Evolutionary conservation across 2,888 invertebrate species (phyloP).

Genomic region (Bruchidius siliquastri): DNA sequence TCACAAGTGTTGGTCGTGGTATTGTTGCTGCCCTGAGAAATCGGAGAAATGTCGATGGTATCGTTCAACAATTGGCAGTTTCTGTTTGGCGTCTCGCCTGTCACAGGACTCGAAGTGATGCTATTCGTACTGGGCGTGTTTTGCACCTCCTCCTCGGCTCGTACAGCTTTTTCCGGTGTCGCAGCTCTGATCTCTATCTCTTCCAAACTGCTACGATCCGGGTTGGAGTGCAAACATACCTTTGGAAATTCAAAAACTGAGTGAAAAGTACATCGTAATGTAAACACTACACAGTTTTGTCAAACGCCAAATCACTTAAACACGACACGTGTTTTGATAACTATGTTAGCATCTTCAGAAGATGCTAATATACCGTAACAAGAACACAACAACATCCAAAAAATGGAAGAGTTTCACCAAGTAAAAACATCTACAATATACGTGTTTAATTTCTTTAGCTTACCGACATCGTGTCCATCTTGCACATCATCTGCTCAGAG

Average conservation of each 20-base stretch:
- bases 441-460: not conserved
- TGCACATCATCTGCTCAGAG: conserved; percentile 31
- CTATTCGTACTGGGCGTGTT: conserved; percentile 8
- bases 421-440: not conserved
- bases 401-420: too few species aligned
- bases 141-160: not conserved
- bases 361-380: too few species aligned
- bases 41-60: conserved; percentile 59
- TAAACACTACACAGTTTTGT: too few species aligned
- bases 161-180: not conserved
- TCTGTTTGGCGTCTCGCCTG: conserved; percentile 38
- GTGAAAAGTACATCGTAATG: too few species aligned
- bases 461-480: conserved; percentile 33
- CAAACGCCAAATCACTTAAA: too few species aligned
- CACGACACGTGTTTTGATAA: too few species aligned
- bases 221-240: not conserved
- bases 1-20: not conserved
- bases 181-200: not conserved
- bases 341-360: too few species aligned
- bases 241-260: not conserved
- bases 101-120: conserved; percentile 38
- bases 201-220: not conserved
- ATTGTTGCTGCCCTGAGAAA: conserved; percentile 24
- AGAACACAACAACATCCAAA: too few species aligned
- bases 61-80: conserved; percentile 54